A percentile compares a stretch with the other conserved stretches of the same genome.
Conservation (phyloP, 2,113 vertebrate species). For the Chelonoidis abingdonii region DNA sequence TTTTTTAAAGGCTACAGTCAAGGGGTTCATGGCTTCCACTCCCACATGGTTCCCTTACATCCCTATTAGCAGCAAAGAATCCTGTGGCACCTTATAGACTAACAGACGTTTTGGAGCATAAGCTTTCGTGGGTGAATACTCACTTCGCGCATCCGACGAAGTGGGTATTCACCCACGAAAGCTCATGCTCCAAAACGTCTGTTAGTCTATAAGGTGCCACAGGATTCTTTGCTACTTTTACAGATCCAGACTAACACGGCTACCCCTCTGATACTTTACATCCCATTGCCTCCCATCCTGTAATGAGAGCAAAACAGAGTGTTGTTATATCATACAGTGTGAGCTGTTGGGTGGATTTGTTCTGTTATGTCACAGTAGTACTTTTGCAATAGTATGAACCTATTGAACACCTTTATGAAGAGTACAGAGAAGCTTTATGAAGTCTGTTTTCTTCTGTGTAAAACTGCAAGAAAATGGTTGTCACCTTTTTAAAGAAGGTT, state of each 20-base stretch:
- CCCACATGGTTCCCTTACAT: background rate
- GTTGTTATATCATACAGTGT: background rate
- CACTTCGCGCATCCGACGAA: too few relatives aligned
- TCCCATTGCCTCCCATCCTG: background rate
- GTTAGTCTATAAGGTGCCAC: too few relatives aligned
- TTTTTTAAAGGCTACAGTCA: background rate
- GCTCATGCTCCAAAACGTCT: too few relatives aligned
- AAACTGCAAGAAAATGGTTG: background rate
- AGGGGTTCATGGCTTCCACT: background rate
- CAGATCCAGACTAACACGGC: too few relatives aligned
- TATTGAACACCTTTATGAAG: background rate
- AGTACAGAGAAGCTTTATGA: background rate
- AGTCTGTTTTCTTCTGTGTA: background rate
- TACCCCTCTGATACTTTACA: background rate
- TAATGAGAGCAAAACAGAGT: background rate
- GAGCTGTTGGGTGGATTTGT: accelerated
- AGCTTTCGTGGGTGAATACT: too few relatives aligned
- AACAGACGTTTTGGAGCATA: too few relatives aligned
- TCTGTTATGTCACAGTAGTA: background rate
- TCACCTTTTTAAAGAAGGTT: background rate
- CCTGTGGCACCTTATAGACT: too few relatives aligned
- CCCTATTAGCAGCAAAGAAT: background rate
- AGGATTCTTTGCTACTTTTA: too few relatives aligned
- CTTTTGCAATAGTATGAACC: background rate
- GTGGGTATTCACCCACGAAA: too few relatives aligned